Evolutionary conservation across 2,888 invertebrate genomes (phyloP), one percentile per base, ranked within the genome.

Genomic region (Sphinx pinastri): DNA sequence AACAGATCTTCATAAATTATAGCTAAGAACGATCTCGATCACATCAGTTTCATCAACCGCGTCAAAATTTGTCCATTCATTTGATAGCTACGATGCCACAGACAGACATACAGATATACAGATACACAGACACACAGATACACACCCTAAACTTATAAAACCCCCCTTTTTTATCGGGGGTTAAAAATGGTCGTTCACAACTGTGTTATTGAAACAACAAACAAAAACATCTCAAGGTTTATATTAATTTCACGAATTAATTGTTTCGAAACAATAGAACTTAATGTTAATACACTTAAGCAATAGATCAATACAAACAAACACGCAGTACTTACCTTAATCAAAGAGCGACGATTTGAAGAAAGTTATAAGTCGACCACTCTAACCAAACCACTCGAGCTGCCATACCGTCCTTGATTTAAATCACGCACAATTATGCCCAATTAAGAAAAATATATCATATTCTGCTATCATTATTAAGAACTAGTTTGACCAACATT

Each of bases 291-390:
- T 81, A 79, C 78, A 80, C 82, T 81, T 78, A 76, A 73, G 79
- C 84, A 84, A 81, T 79, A 75, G 77, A 80, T 83, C 83, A 82
- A 84, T 83, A 84, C 82, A 81, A 78, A 81, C 80, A 75, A 73
- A 77, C 78, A 77, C 76, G 79, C 73, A 83, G 81, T 78, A 72
- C 88, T 87, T 84, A 87, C 88, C 86, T 86, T 75, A 77, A 79
- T 80, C 25, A 25, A 25, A 25, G 25, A 74, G 79, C 80, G 79
- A 80, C 70, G 80, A 73, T 69, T 67, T 72, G 77, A 80, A 72
- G 80, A 80, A 78, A 82, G 78, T 78, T 81, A 77, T 77, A 77
- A 80, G 75, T 71, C 72, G 76, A 77, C 81, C 79, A 78, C 78
- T 81, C 78, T 76, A 78, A 76, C 77, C 76, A 74, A 73, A 84